Percentiles rank a stretch among this genome's conserved stretches.
Conservation (phyloP, 2,797 vertebrate species). For the Enteromius radiatus region DNA sequence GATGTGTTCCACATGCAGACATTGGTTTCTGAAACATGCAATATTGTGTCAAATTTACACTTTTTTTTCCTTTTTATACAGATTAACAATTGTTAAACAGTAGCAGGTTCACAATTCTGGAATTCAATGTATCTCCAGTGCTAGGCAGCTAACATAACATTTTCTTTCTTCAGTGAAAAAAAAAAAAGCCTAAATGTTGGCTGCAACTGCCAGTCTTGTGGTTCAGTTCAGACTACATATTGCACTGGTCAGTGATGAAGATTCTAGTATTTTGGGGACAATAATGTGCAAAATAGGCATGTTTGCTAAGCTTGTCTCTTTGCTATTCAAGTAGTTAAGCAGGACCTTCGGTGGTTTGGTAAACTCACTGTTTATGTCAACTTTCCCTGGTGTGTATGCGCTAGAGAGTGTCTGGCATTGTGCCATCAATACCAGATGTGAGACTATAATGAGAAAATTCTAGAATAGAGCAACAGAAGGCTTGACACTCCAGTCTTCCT, state of each 20-base stretch:
- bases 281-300: not conserved
- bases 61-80: not conserved
- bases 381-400: not conserved
- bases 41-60: not conserved
- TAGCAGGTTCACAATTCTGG: not conserved
- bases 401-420: not conserved
- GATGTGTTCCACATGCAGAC: not conserved
- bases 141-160: not conserved
- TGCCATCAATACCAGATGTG: conserved; percentile 25
- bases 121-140: not conserved
- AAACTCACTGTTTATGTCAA: not conserved
- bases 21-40: not conserved
- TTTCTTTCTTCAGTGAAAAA: not conserved
- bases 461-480: conserved; percentile 31
- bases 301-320: not conserved
- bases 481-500: conserved; percentile 24
- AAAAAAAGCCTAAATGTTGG: not conserved
- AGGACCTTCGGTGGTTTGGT: not conserved
- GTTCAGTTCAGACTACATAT: not conserved
- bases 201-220: not conserved
- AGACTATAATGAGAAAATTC: conserved; percentile 39
- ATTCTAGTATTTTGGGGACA: not conserved
- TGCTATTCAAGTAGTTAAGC: not conserved
- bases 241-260: not conserved
- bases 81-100: not conserved